Base-by-base conservation (phyloP, 2,888 invertebrate genomes). In the Andrena marginata region DNA sequence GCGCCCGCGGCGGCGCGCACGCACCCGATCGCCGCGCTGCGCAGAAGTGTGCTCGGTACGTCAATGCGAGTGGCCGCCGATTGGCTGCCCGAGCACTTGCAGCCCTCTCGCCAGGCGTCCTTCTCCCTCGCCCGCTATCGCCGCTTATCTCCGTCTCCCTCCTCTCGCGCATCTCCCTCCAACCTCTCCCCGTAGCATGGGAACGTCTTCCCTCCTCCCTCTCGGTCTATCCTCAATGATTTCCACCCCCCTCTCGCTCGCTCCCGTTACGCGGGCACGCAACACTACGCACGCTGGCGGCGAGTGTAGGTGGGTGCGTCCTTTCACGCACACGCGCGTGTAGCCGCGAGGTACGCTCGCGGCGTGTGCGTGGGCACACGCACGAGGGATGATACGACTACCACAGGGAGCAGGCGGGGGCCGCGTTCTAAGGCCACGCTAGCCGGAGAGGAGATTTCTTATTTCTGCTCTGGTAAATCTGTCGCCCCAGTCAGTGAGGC, bases 401-500 rank as follows among this genome's bases (percentile, higher is more conserved):
- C 35, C 20, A 65, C 59, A 51, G 23, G 1, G 54, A 73, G 23
- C 26, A 42, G 64, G 60, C 68, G 74, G 70, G 76, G 65, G 59
- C 35, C 71, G 68, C 48, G 76, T 77, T 74, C 73, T 77, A 73
- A 83, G 77, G 69, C 79, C 60, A 71, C 77, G 77, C 71, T 84
- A 84, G 82, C 74, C 83, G 80, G 82, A 85, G 87, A 82, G 87
- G 90, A 91, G 92, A 93, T 93, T 93, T 93, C 93, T 93, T 93
- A 93, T 93, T 94, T 93, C 93, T 93, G 93, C 91, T 93, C 93
- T 92, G 93, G 93, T 93, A 93, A 93, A 93, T 93, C 93, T 93
- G 93, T 93, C 93, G 94, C 92, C 90, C 90, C 91, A 92, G 93
- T 94, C 92, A 93, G 94, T 93, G 93, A 93, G 92, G 89, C 92